Conservation (phyloP, 2,113 vertebrate genomes). For the Sciurus niger region DNA sequence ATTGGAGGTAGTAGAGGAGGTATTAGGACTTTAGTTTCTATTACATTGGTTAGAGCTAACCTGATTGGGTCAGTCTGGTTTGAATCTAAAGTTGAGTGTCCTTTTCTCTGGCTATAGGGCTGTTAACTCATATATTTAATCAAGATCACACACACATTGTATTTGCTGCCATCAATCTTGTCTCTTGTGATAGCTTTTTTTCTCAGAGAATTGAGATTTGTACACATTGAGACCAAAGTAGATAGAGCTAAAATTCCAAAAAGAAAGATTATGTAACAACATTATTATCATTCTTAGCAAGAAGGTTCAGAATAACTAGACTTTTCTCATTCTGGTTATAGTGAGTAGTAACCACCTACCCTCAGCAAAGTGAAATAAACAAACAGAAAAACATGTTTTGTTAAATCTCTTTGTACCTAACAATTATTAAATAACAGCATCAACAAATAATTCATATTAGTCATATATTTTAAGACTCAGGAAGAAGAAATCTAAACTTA, state of each 20-base stretch:
- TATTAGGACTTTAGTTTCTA: neutral
- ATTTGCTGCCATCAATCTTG: neutral
- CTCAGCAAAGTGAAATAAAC: neutral
- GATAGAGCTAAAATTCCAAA: neutral
- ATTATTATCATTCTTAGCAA: neutral
- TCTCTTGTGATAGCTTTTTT: neutral
- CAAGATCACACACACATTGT: neutral
- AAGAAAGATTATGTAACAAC: neutral
- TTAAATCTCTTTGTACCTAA: neutral
- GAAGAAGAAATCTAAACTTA: neutral
- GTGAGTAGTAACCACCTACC: neutral
- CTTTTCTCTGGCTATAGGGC: neutral
- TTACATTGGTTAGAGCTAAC: neutral
- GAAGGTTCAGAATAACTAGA: neutral
- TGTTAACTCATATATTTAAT: neutral
- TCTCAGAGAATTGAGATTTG: neutral
- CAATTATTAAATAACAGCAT: neutral
- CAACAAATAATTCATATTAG: neutral
- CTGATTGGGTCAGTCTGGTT: neutral
- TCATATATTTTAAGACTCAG: neutral
- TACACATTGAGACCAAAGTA: neutral
- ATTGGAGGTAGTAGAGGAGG: neutral
- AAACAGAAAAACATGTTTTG: neutral
- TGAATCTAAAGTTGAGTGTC: neutral
- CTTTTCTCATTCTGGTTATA: neutral